Evolutionary conservation across 2,113 vertebrate species (phyloP).

Genomic region (Corythaixoides concolor): DNA sequence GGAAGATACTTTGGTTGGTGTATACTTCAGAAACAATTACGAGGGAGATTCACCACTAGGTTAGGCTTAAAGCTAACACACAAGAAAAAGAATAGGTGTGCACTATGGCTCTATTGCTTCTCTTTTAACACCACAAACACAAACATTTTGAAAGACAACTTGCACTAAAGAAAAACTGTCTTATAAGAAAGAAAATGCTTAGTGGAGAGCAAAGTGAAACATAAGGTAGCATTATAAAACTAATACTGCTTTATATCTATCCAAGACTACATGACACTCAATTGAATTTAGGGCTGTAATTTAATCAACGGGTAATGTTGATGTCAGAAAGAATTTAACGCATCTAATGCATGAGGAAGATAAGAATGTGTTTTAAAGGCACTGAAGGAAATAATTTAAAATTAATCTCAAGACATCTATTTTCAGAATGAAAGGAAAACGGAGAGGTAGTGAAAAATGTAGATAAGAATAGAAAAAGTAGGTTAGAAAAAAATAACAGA

Average conservation of each 20-base stretch:
- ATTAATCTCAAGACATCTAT: background rate
- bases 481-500: background rate
- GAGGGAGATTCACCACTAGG: background rate
- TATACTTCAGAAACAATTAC: background rate
- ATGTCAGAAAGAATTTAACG: constrained; percentile 40
- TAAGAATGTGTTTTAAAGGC: background rate
- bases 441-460: background rate
- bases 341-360: background rate
- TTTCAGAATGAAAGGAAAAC: background rate
- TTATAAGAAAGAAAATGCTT: background rate
- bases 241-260: background rate
- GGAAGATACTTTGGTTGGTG: background rate
- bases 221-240: background rate
- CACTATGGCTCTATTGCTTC: background rate
- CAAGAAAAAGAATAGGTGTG: background rate
- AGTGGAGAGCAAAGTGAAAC: background rate
- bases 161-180: background rate
- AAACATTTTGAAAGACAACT: background rate
- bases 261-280: background rate
- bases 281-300: constrained; percentile 36
- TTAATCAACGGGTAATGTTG: constrained; percentile 16
- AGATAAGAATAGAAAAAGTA: background rate
- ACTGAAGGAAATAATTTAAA: constrained; percentile 24
- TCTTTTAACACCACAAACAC: background rate
- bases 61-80: background rate